Percentiles rank a stretch among this genome's conserved stretches.
Conservation (phyloP, 2,113 vertebrate species). For the Oncorhynchus nerka region DNA sequence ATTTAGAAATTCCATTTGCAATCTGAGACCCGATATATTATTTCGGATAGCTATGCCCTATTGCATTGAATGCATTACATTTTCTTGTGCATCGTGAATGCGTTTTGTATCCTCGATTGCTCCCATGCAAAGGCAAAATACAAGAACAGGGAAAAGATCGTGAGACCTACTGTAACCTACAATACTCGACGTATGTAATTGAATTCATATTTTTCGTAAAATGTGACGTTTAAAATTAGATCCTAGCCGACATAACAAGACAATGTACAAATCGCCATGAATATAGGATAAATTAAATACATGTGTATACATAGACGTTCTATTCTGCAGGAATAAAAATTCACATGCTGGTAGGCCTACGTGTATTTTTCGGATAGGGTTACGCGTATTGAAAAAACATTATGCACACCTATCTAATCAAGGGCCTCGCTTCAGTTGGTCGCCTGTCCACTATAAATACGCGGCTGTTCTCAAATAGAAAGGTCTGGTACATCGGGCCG, state of each 20-base stretch:
- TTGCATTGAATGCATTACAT: too few relatives aligned
- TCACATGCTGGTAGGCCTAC: constrained; percentile 9
- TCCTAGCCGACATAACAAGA: background rate
- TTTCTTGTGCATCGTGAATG: background rate
- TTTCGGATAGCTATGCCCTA: too few relatives aligned
- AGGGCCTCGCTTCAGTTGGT: constrained; percentile 14
- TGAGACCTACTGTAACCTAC: constrained; percentile 34
- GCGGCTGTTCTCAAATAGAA: constrained; percentile 9
- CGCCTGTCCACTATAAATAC: constrained; percentile 11
- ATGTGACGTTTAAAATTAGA: background rate
- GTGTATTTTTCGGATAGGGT: constrained; percentile 24
- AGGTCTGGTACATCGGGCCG: constrained; percentile 19
- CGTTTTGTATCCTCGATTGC: constrained; percentile 15
- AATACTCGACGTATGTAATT: background rate
- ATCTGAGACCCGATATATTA: background rate
- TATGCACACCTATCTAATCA: constrained; percentile 20
- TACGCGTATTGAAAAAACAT: constrained; percentile 12
- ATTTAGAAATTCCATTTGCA: background rate
- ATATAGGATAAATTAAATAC: background rate
- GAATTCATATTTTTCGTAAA: background rate
- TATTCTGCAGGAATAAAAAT: constrained; percentile 20
- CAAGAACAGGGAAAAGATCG: constrained; percentile 13
- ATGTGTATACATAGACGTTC: background rate
- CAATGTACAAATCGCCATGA: background rate
- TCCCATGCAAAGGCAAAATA: background rate